phyloP scores from a whole-genome alignment of 2,113 vertebrate genomes.

The Eptesicus fuscus region DNA sequence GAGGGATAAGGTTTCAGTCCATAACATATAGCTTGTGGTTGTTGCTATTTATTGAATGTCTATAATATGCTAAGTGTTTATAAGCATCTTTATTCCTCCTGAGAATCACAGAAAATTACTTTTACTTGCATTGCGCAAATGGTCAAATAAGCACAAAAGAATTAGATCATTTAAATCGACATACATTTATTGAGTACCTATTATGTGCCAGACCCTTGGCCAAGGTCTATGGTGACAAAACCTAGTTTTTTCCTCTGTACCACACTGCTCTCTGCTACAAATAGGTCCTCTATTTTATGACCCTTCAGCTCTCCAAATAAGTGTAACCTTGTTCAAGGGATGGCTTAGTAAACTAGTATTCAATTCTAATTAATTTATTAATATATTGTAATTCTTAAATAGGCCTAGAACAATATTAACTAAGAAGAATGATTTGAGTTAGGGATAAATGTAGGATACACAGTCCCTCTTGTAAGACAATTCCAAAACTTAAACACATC shows the following conservation, averaged over 20 bases:
- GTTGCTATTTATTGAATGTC: background rate
- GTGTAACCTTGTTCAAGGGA: background rate
- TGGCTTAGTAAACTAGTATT: background rate
- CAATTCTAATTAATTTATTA: background rate
- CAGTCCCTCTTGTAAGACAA: background rate
- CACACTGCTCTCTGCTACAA: background rate
- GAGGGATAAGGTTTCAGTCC: background rate
- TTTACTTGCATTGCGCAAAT: background rate
- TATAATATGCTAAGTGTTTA: background rate
- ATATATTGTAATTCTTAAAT: background rate
- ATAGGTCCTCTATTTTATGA: background rate
- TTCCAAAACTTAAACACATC: constrained; percentile 31
- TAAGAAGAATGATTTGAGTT: background rate
- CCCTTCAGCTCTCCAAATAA: background rate
- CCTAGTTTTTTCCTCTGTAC: background rate
- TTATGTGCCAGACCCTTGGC: background rate
- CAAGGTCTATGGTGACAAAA: background rate
- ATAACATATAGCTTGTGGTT: background rate
- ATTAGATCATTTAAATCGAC: background rate
- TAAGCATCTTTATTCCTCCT: background rate
- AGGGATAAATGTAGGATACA: background rate
- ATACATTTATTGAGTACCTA: background rate
- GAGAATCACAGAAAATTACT: background rate
- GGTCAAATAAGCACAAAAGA: background rate
- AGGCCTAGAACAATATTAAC: background rate